These are phyloP conservation scores for Paralichthys olivaceus DNA, from an alignment of 2,113 vertebrate genomes.

Conservation along the genomic window DNA sequence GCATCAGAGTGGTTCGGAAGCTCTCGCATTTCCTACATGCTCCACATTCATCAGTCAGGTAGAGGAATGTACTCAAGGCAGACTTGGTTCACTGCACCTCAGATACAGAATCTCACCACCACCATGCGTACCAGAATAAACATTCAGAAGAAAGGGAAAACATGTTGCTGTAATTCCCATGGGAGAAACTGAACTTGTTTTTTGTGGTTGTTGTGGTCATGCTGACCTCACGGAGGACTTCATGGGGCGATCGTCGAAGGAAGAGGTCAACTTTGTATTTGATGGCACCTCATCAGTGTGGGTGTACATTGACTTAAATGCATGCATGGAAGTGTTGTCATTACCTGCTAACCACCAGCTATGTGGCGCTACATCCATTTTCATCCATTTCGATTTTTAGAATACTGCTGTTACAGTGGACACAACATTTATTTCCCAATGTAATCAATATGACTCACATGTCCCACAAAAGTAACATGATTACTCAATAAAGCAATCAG, in stretches of 20 bases:
- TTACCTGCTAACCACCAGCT: slow-evolving; percentile 14
- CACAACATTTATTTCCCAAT: slow-evolving; percentile 9
- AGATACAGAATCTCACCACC: slow-evolving; percentile 63
- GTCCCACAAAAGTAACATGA: neutral
- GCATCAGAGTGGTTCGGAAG: slow-evolving; percentile 30
- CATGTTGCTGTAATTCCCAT: slow-evolving; percentile 56
- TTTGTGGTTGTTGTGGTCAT: slow-evolving; percentile 47
- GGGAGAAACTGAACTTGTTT: slow-evolving; percentile 43
- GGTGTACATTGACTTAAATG: slow-evolving; percentile 41
- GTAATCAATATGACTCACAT: slow-evolving; percentile 2
- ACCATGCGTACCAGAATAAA: slow-evolving; percentile 62
- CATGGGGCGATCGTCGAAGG: slow-evolving; percentile 38
- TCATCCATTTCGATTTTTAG: neutral
- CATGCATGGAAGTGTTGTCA: slow-evolving; percentile 6
- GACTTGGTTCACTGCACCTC: slow-evolving; percentile 65
- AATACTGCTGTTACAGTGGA: neutral
- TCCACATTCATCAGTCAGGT: slow-evolving; percentile 63
- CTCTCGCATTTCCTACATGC: slow-evolving; percentile 49
- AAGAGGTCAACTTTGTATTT: slow-evolving; percentile 55
- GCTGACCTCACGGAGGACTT: slow-evolving; percentile 60
- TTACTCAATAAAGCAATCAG: slow-evolving; percentile 5
- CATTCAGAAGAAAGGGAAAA: slow-evolving; percentile 47
- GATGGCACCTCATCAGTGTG: slow-evolving; percentile 44
- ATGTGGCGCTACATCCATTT: neutral
- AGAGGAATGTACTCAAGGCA: slow-evolving; percentile 58